These are phyloP conservation scores for Teleogryllus oceanicus DNA, from an alignment of 2,888 invertebrate genomes.

Conservation along the genomic window DNA sequence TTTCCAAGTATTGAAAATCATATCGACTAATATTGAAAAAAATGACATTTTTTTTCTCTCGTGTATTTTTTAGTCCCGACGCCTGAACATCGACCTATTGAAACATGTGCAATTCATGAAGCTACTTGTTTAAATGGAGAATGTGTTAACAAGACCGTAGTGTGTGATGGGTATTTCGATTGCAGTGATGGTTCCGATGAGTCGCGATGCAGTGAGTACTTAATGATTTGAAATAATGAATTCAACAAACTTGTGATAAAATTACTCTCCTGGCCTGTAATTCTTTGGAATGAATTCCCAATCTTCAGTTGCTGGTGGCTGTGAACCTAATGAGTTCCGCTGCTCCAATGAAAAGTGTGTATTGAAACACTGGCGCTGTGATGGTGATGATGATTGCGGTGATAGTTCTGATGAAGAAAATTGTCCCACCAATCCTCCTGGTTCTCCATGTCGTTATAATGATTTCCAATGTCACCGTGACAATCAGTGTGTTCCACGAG, in stretches of 20 bases:
- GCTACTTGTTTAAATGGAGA: conserved; percentile 88
- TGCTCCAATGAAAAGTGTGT: conserved; percentile 87
- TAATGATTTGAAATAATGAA: background rate
- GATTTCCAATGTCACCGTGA: conserved; percentile 76
- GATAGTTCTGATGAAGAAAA: conserved; percentile 85
- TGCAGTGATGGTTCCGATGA: conserved; percentile 89
- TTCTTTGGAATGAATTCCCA: conserved; percentile 18
- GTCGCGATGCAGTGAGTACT: conserved; percentile 77
- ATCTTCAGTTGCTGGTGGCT: conserved; percentile 57
- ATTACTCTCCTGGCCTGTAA: background rate
- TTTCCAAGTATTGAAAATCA: too few species aligned
- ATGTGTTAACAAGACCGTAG: conserved; percentile 75
- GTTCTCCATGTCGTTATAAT: conserved; percentile 60
- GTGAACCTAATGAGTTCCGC: conserved; percentile 90
- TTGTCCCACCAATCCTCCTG: conserved; percentile 61
- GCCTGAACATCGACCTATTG: conserved; percentile 52
- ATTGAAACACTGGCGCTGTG: conserved; percentile 90
- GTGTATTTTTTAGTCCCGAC: conserved; percentile 33
- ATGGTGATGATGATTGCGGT: conserved; percentile 87
- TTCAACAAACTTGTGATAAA: background rate
- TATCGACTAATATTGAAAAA: background rate
- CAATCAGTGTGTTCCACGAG: conserved; percentile 85
- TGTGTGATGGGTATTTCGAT: conserved; percentile 74
- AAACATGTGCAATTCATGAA: conserved; percentile 63
- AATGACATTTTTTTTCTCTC: background rate